Percentiles rank a stretch among this genome's conserved stretches.
phyloP scores from a whole-genome alignment of 2,888 invertebrate species.

The Luperina nickerlii region DNA sequence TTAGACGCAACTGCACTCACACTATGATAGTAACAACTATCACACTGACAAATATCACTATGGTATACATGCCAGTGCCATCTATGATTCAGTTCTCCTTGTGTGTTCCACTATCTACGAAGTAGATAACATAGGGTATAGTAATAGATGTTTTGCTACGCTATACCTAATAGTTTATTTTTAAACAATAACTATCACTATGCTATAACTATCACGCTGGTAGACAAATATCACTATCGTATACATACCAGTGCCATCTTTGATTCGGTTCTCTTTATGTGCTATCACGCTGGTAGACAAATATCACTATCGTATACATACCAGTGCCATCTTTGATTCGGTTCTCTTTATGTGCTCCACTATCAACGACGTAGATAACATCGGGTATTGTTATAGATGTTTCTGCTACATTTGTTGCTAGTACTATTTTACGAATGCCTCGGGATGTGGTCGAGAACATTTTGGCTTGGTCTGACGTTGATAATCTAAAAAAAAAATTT shows the following conservation, averaged over 20 bases:
- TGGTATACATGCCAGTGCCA: no score
- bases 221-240: background rate
- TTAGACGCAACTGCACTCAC: no score
- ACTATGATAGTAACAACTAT: background rate
- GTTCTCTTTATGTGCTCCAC: slow-evolving; percentile 91
- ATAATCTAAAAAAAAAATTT: slow-evolving; percentile 78
- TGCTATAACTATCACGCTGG: background rate
- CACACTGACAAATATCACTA: background rate
- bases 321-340: slow-evolving; percentile 88
- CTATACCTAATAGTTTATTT: no score
- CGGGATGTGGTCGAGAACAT: slow-evolving; percentile 89
- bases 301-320: slow-evolving; percentile 49
- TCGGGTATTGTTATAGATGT: slow-evolving; percentile 94
- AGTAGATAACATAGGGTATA: slow-evolving; percentile 91
- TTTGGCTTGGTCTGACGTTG: slow-evolving; percentile 90
- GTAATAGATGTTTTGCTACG: slow-evolving; percentile 94
- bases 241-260: slow-evolving; percentile 83
- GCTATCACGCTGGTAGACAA: slow-evolving; percentile 64
- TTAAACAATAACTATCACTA: background rate
- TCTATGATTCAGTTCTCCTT: no score
- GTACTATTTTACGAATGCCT: slow-evolving; percentile 91
- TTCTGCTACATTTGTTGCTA: slow-evolving; percentile 93
- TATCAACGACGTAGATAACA: slow-evolving; percentile 92
- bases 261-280: slow-evolving; percentile 90
- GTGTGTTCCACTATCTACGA: no score